Evolutionary conservation across 2,888 invertebrate species (phyloP).

Genomic region (Epinotia ramella): DNA sequence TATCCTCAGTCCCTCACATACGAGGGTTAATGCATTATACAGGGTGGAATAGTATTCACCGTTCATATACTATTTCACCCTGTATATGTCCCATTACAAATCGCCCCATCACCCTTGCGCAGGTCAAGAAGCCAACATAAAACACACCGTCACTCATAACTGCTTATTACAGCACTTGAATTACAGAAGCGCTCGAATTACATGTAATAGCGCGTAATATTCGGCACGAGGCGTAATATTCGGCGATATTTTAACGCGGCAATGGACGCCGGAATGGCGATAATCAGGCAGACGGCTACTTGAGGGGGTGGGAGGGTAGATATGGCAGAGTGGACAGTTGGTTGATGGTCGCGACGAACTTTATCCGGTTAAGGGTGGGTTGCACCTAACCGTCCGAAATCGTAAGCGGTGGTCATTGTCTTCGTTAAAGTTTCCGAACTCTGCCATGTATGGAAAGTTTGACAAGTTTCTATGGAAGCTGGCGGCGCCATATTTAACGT

Average conservation of each 20-base stretch:
- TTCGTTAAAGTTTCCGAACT: too few species aligned
- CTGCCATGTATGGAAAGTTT: too few species aligned
- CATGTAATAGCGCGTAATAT: conserved; percentile 66
- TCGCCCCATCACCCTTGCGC: conserved; percentile 15
- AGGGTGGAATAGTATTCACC: too few species aligned
- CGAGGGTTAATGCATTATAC: neutral
- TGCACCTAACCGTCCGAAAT: too few species aligned
- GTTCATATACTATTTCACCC: too few species aligned
- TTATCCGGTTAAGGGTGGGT: too few species aligned
- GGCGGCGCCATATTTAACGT: too few species aligned
- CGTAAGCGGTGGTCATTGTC: too few species aligned
- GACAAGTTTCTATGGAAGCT: too few species aligned
- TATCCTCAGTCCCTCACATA: neutral
- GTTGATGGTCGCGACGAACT: too few species aligned
- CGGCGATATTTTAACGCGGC: conserved; percentile 77
- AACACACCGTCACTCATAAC: conserved; percentile 43
- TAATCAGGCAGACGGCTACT: conserved; percentile 76
- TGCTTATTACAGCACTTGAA: conserved; percentile 38
- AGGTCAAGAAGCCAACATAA: conserved; percentile 42
- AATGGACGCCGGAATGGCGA: conserved; percentile 67
- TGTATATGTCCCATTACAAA: conserved; percentile 15
- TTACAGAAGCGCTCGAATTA: conserved; percentile 46
- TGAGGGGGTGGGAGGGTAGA: conserved; percentile 61
- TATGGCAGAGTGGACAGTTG: conserved; percentile 38
- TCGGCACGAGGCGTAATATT: conserved; percentile 68